Evolutionary conservation across 2,797 vertebrate genomes (phyloP), one percentile per base, ranked within the genome.

Genomic region (Holocentrus rufus): DNA sequence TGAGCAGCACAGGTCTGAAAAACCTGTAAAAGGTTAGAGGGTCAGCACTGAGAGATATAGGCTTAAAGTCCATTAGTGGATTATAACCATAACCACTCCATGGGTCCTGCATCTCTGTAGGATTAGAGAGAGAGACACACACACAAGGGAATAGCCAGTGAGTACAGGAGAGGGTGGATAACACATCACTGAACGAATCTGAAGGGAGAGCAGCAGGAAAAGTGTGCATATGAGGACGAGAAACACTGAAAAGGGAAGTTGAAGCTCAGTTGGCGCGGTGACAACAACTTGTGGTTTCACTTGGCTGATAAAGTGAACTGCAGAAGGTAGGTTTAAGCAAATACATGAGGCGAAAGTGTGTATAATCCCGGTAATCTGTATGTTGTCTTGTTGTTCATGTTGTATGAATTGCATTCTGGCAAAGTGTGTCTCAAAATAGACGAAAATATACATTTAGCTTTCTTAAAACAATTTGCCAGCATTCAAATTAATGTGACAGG

Each of bases 1-100:
- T 46, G 64, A 63, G 30, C 61, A 61, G 56, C 34, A 39, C 54
- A 63, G 54, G 77, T 81, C 69, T 82, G 56, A 49, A 34, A 72
- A 87, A 83, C 44, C 85, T 86, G 61, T 77, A 80, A 84, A 68
- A 80, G 84, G 86, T 81, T 80, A 76, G 65, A 78, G 82, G 88
- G 86, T 90, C 82, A 88, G 25, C 77, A 68, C 83, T 54, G 74
- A 76, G 73, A 84, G 86, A 85, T 91, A 86, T 82, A 78, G 90
- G 81, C 88, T 87, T 53, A 77, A 81, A 90, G 79, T 91, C 90
- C 91, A 92, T 92, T 92, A 92, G 90, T 91, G 91, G 91, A 92
- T 92, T 92, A 91, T 90, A 88, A 89, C 10, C 87, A 89, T 88
- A 88, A 87, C 83, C 79, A 83, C 77, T 87, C 79, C 59, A 58